phyloP scores from a whole-genome alignment of 2,888 invertebrate genomes.

The Loripinus fragilis region DNA sequence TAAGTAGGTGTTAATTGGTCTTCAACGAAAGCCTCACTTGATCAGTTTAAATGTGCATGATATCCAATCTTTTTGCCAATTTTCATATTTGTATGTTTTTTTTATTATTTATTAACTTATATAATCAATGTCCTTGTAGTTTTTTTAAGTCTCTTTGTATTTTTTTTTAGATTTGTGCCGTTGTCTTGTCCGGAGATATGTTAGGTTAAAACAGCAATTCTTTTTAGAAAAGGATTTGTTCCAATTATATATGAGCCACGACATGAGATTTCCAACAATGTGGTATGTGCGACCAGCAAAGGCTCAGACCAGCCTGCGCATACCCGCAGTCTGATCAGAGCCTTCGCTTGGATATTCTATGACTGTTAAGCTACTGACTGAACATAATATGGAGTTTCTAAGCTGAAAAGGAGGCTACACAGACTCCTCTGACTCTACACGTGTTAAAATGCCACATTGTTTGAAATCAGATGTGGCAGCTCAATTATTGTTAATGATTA shows the following conservation, averaged over 20 bases:
- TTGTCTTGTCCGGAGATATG: no score
- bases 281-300: neutral
- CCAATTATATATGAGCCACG: neutral
- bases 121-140: no score
- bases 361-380: neutral
- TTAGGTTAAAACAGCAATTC: no score
- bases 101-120: no score
- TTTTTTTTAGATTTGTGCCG: no score
- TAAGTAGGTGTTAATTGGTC: no score
- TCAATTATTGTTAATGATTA: neutral
- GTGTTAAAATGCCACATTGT: neutral
- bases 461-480: neutral
- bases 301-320: slow-evolving; percentile 7
- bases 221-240: no score
- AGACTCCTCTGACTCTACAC: neutral
- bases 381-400: neutral
- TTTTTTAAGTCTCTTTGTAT: no score
- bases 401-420: neutral
- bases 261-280: neutral
- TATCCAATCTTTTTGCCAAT: no score
- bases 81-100: no score
- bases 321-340: neutral
- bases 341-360: neutral
- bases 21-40: no score
- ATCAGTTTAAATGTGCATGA: no score